Evolutionary conservation across 1,140 invertebrate genomes (phyloP).

Genomic region (Linepithema humile): DNA sequence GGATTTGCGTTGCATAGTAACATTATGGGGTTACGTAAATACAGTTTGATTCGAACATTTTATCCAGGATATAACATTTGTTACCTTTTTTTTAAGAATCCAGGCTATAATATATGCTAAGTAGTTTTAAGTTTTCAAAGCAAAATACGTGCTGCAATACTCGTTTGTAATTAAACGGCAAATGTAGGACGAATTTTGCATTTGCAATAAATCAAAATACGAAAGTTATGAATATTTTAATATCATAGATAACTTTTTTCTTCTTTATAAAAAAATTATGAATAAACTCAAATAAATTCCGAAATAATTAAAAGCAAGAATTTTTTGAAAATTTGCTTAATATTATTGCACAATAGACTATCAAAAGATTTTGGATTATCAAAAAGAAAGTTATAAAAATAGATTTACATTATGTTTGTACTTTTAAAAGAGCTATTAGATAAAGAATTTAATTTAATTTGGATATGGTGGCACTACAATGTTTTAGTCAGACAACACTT

Average conservation of each 20-base stretch:
- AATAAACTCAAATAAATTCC: neutral
- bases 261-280: neutral
- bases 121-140: neutral
- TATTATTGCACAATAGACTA: neutral
- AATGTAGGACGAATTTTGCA: neutral
- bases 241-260: neutral
- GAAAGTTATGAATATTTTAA: neutral
- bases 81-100: neutral
- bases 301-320: neutral
- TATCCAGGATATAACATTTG: neutral
- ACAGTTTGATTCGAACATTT: neutral
- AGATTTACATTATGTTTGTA: neutral
- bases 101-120: neutral
- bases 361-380: neutral
- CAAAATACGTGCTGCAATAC: neutral
- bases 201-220: neutral
- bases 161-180: neutral
- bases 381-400: neutral
- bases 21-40: neutral
- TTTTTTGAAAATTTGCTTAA: neutral
- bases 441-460: neutral
- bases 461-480: neutral
- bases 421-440: neutral
- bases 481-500: neutral
- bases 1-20: constrained; percentile 25